Percentiles rank a stretch among this genome's conserved stretches.
Conservation (phyloP, 2,888 invertebrate genomes). For the Hydropsyche betteni region DNA sequence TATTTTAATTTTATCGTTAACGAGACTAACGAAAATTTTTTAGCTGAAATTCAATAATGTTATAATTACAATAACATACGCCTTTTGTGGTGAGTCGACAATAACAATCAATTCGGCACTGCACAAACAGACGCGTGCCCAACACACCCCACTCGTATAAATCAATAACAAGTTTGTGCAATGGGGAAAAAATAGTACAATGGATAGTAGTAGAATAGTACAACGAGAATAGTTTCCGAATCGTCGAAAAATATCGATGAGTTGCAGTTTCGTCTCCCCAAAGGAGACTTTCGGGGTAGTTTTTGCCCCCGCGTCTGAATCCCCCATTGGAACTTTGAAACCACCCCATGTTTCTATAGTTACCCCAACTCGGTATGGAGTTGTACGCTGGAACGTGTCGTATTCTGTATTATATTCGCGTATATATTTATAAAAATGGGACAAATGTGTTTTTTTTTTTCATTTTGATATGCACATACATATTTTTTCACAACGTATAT, state of each 20-base stretch:
- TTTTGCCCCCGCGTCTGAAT: background rate
- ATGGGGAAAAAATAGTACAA: slow-evolving; percentile 32
- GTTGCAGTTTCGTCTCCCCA: slow-evolving; percentile 40
- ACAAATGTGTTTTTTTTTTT: background rate
- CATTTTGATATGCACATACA: too few species aligned
- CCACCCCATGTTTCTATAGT: slow-evolving; percentile 34
- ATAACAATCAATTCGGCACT: slow-evolving; percentile 15
- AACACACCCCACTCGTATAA: slow-evolving; percentile 22
- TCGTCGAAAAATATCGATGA: slow-evolving; percentile 48
- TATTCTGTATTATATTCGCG: slow-evolving; percentile 31
- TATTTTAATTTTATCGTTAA: background rate
- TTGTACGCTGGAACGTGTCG: slow-evolving; percentile 39
- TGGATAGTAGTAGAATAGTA: slow-evolving; percentile 27
- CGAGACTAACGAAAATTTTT: background rate
- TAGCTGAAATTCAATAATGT: too few species aligned
- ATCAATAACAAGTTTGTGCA: slow-evolving; percentile 41
- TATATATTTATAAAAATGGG: background rate
- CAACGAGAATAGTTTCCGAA: slow-evolving; percentile 42
- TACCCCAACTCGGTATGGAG: slow-evolving; percentile 18
- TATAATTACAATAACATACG: too few species aligned
- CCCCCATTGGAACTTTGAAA: background rate
- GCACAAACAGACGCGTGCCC: slow-evolving; percentile 27
- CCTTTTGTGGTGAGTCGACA: slow-evolving; percentile 11
- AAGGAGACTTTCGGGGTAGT: slow-evolving; percentile 16
- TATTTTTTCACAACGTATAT: too few species aligned